These are phyloP conservation scores for Mimachlamys varia DNA, from an alignment of 2,888 invertebrate species.

Conservation along the genomic window DNA sequence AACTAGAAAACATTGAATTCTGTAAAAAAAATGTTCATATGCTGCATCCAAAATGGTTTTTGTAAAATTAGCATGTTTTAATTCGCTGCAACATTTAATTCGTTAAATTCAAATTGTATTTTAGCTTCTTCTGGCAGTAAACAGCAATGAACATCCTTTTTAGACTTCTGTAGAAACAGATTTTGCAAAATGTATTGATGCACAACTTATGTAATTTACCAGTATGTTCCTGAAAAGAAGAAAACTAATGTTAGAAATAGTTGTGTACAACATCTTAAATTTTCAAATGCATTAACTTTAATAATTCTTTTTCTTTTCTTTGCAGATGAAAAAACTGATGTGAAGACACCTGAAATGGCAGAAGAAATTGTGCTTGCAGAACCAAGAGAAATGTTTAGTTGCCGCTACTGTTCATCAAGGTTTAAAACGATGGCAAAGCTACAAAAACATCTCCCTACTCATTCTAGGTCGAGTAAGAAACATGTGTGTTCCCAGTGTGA, in stretches of 20 bases:
- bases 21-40: neutral
- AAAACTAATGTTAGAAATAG: neutral
- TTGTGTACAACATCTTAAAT: neutral
- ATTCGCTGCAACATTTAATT: neutral
- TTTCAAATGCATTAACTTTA: neutral
- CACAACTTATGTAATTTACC: neutral
- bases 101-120: neutral
- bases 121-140: neutral
- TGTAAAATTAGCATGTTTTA: neutral
- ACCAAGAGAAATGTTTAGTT: constrained; percentile 31
- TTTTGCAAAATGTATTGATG: neutral
- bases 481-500: neutral
- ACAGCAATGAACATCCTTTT: constrained; percentile 12
- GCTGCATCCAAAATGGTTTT: constrained; percentile 25
- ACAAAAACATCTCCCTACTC: neutral
- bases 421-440: constrained; percentile 24
- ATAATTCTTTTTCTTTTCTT: neutral
- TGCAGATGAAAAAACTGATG: constrained; percentile 3
- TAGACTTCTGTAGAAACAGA: neutral
- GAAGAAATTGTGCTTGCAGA: neutral
- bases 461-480: neutral
- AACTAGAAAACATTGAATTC: neutral
- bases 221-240: neutral
- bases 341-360: neutral
- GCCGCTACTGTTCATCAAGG: neutral